Evolutionary conservation across 1,140 invertebrate genomes (phyloP).

Genomic region (Hyphantria cunea): DNA sequence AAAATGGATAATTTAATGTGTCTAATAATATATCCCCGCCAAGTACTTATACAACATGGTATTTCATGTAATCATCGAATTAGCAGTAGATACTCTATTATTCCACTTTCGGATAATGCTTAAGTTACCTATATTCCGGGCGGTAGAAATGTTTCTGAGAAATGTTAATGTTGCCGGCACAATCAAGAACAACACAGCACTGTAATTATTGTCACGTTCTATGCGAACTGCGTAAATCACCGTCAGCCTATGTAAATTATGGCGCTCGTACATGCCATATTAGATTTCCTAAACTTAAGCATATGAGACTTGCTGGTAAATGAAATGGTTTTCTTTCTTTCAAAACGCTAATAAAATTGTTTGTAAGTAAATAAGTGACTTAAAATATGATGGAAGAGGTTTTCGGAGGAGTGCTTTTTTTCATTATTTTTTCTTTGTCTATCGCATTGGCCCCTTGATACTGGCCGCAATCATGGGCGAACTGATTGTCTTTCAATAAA

Average conservation of each 20-base stretch:
- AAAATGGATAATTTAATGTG: too few species aligned
- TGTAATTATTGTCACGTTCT: conserved; percentile 10
- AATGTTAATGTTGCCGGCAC: conserved; percentile 4
- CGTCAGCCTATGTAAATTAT: conserved; percentile 15
- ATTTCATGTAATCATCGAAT: too few species aligned
- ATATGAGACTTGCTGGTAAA: not conserved
- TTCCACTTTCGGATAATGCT: not conserved
- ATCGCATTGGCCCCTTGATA: too few species aligned
- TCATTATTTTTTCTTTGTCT: too few species aligned
- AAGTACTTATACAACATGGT: too few species aligned
- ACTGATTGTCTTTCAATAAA: too few species aligned
- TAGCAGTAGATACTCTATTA: not conserved
- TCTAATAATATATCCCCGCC: too few species aligned
- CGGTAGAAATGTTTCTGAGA: not conserved
- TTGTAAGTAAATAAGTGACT: not conserved
- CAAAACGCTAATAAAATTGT: not conserved
- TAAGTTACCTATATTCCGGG: not conserved
- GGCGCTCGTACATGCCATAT: conserved; percentile 4
- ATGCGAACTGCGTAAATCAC: conserved; percentile 16
- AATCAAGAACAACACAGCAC: conserved; percentile 4
- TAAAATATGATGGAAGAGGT: too few species aligned
- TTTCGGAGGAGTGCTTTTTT: too few species aligned
- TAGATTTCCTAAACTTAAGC: conserved; percentile 2
- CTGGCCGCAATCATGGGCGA: too few species aligned
- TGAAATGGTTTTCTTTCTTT: not conserved